A percentile compares a stretch with the other conserved stretches of the same genome.
These are phyloP conservation scores for Saccopteryx leptura DNA, from an alignment of 2,113 vertebrate genomes.

Conservation along the genomic window DNA sequence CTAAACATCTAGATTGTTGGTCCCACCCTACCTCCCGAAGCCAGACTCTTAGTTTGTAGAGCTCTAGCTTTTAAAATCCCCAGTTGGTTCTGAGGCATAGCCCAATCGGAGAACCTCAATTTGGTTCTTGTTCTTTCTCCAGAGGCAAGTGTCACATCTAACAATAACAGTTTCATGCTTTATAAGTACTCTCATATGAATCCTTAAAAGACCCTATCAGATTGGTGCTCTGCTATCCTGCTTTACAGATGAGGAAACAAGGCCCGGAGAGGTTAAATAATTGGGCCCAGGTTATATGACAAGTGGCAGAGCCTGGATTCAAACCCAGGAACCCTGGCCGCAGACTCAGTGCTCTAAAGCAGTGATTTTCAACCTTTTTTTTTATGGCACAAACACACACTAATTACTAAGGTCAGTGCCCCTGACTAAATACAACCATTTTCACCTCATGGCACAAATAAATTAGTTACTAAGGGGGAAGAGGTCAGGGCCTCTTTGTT, in stretches of 20 bases:
- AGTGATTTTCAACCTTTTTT: too few species aligned
- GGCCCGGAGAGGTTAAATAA: neutral
- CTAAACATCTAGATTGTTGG: neutral
- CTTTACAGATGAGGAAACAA: neutral
- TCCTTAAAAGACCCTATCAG: neutral
- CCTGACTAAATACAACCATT: too few species aligned
- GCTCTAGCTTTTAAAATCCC: neutral
- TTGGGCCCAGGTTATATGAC: neutral
- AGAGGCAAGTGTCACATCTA: neutral
- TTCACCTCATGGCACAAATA: too few species aligned
- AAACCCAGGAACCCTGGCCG: neutral
- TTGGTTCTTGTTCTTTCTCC: neutral
- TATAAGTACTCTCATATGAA: fast-evolving
- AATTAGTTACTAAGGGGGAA: too few species aligned
- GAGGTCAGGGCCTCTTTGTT: too few species aligned
- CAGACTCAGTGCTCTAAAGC: neutral
- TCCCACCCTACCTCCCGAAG: neutral
- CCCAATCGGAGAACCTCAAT: fast-evolving
- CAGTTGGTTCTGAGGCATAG: neutral
- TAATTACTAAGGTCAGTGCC: too few species aligned
- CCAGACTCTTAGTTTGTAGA: neutral
- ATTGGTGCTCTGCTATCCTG: neutral
- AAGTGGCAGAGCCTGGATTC: slow-evolving; percentile 3
- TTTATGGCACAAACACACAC: too few species aligned
- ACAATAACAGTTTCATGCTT: fast-evolving